Evolutionary conservation across 2,113 vertebrate species (phyloP).

Genomic region (Microcebus griseorufus): DNA sequence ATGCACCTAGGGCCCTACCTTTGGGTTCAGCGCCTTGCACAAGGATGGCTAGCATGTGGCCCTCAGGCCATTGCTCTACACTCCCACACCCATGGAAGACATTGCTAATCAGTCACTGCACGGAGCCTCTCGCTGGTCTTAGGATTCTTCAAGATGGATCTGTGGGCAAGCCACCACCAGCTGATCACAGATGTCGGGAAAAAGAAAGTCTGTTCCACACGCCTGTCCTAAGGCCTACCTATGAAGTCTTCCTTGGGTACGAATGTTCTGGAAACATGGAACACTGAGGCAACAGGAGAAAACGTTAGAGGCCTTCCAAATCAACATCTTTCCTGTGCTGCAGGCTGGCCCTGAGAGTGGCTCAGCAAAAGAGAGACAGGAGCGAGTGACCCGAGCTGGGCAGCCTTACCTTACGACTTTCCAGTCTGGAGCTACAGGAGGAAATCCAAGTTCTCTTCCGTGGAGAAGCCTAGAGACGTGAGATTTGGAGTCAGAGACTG

Average conservation of each 20-base stretch:
- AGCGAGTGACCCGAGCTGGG: background rate
- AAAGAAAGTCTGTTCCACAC: background rate
- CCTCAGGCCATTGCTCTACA: accelerated
- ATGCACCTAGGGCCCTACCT: background rate
- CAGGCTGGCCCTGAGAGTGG: background rate
- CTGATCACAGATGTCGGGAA: background rate
- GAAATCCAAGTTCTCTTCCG: background rate
- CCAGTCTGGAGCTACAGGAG: background rate
- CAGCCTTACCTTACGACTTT: background rate
- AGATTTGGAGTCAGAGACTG: background rate
- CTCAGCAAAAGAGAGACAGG: background rate
- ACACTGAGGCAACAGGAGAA: background rate
- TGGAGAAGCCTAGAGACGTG: background rate
- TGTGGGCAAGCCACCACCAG: background rate
- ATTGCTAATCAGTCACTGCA: background rate
- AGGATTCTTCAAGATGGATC: background rate
- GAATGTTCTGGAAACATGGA: background rate
- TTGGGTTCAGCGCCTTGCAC: background rate
- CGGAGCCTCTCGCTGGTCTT: background rate
- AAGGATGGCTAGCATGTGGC: background rate
- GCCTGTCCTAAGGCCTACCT: background rate
- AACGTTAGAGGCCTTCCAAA: background rate
- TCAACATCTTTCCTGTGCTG: background rate
- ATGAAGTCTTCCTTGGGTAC: background rate
- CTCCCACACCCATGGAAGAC: background rate